These are phyloP conservation scores for Stratiomys singularior DNA, from an alignment of 2,888 invertebrate species.

Conservation along the genomic window DNA sequence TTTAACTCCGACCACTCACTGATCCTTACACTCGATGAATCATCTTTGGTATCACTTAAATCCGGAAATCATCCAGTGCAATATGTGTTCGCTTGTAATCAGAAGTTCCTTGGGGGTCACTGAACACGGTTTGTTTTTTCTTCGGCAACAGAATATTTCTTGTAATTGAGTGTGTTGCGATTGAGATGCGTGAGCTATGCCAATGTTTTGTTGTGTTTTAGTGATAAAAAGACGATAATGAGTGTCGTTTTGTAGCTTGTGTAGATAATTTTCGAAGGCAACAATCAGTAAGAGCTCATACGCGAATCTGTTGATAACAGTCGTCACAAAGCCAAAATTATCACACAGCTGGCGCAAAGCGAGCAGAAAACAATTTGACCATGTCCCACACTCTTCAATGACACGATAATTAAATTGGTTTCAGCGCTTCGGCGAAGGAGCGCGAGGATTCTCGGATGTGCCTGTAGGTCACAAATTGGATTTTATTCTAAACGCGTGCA, in stretches of 20 bases:
- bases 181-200: background rate
- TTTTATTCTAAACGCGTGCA: constrained; percentile 40
- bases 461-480: background rate
- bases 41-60: constrained; percentile 10
- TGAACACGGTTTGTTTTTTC: background rate
- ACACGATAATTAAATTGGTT: constrained; percentile 7
- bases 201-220: background rate
- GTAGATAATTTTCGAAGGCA: background rate
- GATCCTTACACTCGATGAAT: background rate
- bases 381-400: constrained; percentile 24
- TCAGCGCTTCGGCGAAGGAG: background rate
- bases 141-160: background rate
- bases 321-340: background rate
- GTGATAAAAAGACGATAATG: constrained; percentile 1
- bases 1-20: background rate
- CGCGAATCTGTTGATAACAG: background rate
- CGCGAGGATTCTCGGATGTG: background rate
- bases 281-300: background rate
- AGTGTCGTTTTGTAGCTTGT: background rate
- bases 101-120: constrained; percentile 14
- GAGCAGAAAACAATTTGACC: background rate
- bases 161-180: background rate
- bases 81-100: constrained; percentile 3
- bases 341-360: background rate
- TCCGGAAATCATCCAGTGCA: background rate